Conservation (phyloP, 2,797 vertebrate species). For the Acrocephalus scirpaceus region DNA sequence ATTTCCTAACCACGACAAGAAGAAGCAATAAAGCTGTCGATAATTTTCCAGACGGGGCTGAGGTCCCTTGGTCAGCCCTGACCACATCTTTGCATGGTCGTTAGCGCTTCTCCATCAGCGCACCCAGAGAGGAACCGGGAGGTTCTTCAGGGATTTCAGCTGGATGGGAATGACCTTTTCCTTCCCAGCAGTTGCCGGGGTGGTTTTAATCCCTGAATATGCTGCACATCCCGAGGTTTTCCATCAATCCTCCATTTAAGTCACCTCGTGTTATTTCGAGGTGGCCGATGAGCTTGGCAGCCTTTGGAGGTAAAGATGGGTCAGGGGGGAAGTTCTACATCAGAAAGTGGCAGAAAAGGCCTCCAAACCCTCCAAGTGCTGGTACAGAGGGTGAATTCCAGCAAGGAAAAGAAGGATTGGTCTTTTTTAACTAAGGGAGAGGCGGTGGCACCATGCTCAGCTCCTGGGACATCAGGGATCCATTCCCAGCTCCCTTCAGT, state of each 20-base stretch:
- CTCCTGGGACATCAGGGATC: fast-evolving
- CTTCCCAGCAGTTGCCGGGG: conserved; percentile 40
- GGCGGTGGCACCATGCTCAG: neutral
- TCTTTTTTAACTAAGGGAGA: neutral
- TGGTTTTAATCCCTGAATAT: conserved; percentile 52
- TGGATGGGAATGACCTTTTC: conserved; percentile 71
- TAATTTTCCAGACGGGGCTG: conserved; percentile 70
- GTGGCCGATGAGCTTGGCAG: neutral
- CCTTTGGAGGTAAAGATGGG: neutral
- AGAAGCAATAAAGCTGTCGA: conserved; percentile 89
- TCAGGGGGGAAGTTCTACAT: neutral
- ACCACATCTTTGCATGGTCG: conserved; percentile 79
- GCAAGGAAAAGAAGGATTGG: neutral
- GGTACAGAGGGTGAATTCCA: neutral
- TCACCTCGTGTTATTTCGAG: conserved; percentile 47
- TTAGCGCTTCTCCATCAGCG: conserved; percentile 71
- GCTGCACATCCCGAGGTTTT: conserved; percentile 17
- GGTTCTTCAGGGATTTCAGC: conserved; percentile 75
- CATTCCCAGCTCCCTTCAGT: neutral
- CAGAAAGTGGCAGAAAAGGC: neutral
- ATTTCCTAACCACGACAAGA: conserved; percentile 83
- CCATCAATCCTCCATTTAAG: conserved; percentile 54
- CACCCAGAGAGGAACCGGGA: neutral
- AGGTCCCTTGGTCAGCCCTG: conserved; percentile 59
- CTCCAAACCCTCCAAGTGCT: neutral